These are phyloP conservation scores for Isurus oxyrinchus DNA, from an alignment of 2,113 vertebrate genomes.

Conservation along the genomic window DNA sequence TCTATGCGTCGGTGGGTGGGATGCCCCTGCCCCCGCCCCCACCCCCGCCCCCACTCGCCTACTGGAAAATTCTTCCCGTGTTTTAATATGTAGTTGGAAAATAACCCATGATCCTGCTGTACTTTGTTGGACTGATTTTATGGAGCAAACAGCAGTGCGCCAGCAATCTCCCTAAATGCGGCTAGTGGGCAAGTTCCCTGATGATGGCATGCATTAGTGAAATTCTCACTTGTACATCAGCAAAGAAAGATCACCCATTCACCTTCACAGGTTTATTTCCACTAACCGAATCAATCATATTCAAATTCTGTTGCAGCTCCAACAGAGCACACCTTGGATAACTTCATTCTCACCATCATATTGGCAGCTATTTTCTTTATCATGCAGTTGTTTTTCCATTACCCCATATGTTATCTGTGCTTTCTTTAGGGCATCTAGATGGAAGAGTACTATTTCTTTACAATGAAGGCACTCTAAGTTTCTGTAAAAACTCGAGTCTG, in stretches of 20 bases:
- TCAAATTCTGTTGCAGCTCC: background rate
- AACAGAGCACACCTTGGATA: background rate
- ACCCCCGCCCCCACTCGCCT: no score
- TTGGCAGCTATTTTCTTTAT: background rate
- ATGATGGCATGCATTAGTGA: background rate
- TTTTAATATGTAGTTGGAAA: no score
- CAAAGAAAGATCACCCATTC: background rate
- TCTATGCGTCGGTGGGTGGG: no score
- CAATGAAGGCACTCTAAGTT: background rate
- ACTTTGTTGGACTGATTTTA: no score
- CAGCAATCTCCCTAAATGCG: background rate
- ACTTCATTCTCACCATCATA: background rate
- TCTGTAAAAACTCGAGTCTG: background rate
- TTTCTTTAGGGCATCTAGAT: background rate
- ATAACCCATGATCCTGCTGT: no score
- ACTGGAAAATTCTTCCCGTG: no score
- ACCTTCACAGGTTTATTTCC: background rate
- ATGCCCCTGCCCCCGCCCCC: no score
- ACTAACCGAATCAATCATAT: background rate
- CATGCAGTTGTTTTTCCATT: background rate
- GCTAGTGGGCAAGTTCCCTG: background rate
- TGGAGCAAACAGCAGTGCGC: no score
- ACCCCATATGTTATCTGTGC: background rate
- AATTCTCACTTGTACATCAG: background rate
- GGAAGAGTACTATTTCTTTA: background rate